Evolutionary conservation across 2,113 vertebrate species (phyloP), one percentile per base, ranked within the genome.

Genomic region (Oostethus manadensis): DNA sequence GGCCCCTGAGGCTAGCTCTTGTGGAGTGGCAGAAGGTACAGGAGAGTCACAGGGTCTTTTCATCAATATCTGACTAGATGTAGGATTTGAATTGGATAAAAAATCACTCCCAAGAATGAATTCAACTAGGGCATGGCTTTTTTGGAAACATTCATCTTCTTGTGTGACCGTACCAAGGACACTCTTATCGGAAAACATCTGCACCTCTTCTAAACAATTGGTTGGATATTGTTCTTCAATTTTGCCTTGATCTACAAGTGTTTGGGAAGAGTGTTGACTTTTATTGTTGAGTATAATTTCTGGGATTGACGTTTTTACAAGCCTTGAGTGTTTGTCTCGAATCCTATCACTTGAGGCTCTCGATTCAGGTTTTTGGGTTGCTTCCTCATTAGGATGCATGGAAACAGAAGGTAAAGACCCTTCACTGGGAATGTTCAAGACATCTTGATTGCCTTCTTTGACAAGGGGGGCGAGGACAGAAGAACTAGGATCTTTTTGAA

Each of bases 1-100:
- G 11, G 97, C 97, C 1, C 96, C 96, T 0, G 91, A 92, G 15
- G 97, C 97, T 0, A 98, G 84, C 49, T 99, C 97, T 82, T 93
- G 89, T 0, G 94, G 92, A 0, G 95, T 99, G 17, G 96, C 96
- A 29, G 93, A 93, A 0, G 94, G 93, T 18, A 96, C 84, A 2
- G 55, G 78, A 11, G 79, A 75, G 8, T 62, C 51, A 53, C 66
- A 77, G 9, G 90, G 83, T 21, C 51, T 67, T 59, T 70, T 77
- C 60, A 74, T 73, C 47, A 90, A 81, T 58, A 70, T 73, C 44
- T 86, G 81, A 58, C 78, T 85, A 48, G 62, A 71, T n/a, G 71
- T 86, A 47, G 48, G 40, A 58, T 57, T 69, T 26, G 38, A 49
- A 63, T 11, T 53, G 22, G 42, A 16, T 10, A 51, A 46, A 26